Percentiles rank a stretch among this genome's conserved stretches.
These are phyloP conservation scores for Trachelus tabidus DNA, from an alignment of 2,888 invertebrate genomes.

Conservation along the genomic window DNA sequence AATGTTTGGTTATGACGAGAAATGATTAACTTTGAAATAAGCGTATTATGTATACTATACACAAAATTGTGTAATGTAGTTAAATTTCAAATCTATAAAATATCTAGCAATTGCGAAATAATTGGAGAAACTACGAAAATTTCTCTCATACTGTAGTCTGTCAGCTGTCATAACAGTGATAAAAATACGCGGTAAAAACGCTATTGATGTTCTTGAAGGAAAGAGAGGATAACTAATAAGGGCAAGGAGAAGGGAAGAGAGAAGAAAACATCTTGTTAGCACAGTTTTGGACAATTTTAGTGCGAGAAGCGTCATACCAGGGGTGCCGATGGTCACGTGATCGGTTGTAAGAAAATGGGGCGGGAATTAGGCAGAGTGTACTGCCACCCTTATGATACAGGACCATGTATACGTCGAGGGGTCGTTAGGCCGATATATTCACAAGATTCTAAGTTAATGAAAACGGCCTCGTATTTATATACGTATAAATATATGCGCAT, in stretches of 20 bases:
- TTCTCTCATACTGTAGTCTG: not conserved
- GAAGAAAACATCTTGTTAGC: not conserved
- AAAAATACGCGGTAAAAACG: not conserved
- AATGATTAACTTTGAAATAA: not conserved
- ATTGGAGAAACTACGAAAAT: not conserved
- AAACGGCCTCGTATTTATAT: not conserved
- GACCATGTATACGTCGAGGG: not conserved
- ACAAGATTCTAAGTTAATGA: not conserved
- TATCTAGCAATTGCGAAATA: not conserved
- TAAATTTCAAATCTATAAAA: not conserved
- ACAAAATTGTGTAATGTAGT: not conserved
- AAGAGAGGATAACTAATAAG: not conserved
- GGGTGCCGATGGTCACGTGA: not conserved
- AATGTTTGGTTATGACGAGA: not conserved
- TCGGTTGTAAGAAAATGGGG: not conserved
- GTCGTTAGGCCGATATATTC: not conserved
- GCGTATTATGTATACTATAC: not conserved
- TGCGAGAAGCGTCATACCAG: not conserved
- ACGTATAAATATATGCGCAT: constrained; percentile 9
- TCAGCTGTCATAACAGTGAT: not conserved
- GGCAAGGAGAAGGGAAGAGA: not conserved
- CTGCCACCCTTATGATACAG: not conserved
- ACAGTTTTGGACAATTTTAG: not conserved
- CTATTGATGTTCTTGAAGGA: not conserved
- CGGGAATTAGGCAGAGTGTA: not conserved